These are phyloP conservation scores for Athalia circularis DNA, from an alignment of 2,888 invertebrate species.

Conservation along the genomic window DNA sequence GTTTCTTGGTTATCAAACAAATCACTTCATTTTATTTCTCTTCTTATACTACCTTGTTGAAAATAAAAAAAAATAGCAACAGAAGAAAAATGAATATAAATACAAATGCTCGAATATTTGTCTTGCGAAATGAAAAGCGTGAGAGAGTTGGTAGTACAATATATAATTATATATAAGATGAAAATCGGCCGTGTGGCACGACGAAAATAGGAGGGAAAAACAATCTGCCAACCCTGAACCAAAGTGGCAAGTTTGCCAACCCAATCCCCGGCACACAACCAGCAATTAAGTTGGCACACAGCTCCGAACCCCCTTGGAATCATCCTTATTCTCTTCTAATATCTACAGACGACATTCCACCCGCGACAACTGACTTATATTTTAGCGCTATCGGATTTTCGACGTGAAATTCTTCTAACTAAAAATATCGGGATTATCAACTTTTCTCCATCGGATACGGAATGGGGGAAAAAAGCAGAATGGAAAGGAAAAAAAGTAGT, in stretches of 20 bases:
- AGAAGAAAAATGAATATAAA: too few relatives aligned
- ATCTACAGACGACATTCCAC: not conserved
- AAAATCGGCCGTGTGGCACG: not conserved
- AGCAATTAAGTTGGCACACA: conserved; percentile 62
- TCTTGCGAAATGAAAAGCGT: too few relatives aligned
- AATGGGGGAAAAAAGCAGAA: too few relatives aligned
- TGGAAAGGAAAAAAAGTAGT: not conserved
- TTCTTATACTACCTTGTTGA: too few relatives aligned
- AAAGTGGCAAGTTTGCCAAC: conserved; percentile 55
- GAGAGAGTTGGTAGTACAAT: too few relatives aligned
- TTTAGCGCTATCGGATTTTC: not conserved
- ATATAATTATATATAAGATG: too few relatives aligned
- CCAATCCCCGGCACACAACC: conserved; percentile 62
- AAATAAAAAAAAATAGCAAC: too few relatives aligned
- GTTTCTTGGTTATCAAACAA: not conserved
- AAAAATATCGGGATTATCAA: too few relatives aligned
- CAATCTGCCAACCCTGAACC: conserved; percentile 19
- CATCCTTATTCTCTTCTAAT: conserved; percentile 16
- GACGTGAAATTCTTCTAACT: not conserved
- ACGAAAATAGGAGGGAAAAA: conserved; percentile 19
- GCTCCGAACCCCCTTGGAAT: not conserved
- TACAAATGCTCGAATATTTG: too few relatives aligned
- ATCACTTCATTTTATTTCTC: not conserved
- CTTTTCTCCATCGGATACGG: too few relatives aligned
- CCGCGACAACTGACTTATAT: conserved; percentile 4